Evolutionary conservation across 2,888 invertebrate species (phyloP).

Genomic region (Pachymerium ferrugineum): DNA sequence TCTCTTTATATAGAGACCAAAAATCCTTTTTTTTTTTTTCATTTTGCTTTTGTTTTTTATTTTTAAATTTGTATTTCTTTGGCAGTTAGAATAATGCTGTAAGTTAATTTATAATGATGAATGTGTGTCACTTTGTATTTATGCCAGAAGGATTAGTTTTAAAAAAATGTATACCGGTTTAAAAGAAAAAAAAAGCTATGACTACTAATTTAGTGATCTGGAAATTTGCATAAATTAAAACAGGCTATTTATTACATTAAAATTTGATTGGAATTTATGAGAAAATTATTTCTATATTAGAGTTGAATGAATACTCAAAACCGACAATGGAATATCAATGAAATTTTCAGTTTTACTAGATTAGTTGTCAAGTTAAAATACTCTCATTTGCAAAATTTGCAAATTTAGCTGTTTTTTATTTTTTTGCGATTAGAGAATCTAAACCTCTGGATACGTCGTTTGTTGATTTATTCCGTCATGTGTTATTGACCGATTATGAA

Average conservation of each 20-base stretch:
- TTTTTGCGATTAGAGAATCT: not conserved
- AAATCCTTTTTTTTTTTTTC: no score
- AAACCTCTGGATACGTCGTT: constrained; percentile 16
- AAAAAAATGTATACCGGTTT: not conserved
- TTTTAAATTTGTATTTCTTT: constrained; percentile 1
- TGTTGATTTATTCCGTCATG: not conserved
- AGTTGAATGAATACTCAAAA: no score
- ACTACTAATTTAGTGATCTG: not conserved
- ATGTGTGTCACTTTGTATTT: constrained; percentile 1
- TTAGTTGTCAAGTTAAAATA: not conserved
- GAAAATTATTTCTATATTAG: not conserved
- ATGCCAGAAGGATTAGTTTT: constrained; percentile 19
- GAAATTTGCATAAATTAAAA: not conserved
- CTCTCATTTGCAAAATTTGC: not conserved
- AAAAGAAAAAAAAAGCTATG: not conserved
- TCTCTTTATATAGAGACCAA: not conserved
- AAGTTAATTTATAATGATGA: constrained; percentile 23
- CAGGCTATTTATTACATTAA: not conserved
- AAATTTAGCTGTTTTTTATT: not conserved
- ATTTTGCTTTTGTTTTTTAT: no score
- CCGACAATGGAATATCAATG: no score
- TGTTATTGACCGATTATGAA: not conserved
- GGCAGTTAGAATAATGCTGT: constrained; percentile 16
- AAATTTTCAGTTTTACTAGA: not conserved
- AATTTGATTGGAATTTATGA: not conserved